A percentile compares a stretch with the other conserved stretches of the same genome.
Conservation (phyloP, 2,888 invertebrate genomes). For the Hypomecis atomaria region DNA sequence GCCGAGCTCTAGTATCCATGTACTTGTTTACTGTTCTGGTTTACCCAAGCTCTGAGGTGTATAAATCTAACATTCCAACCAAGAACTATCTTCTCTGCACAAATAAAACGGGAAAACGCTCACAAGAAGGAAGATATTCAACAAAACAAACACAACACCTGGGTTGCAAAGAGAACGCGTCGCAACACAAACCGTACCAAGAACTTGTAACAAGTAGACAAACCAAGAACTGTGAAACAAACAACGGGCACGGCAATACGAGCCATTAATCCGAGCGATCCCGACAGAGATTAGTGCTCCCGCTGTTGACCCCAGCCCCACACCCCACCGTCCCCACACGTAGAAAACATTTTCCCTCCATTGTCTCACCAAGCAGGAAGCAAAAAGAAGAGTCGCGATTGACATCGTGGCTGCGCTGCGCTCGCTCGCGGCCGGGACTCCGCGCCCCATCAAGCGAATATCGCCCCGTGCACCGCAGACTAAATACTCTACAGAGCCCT, state of each 20-base stretch:
- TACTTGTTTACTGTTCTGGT: too few relatives aligned
- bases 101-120: not conserved
- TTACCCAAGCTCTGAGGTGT: too few relatives aligned
- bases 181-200: constrained; percentile 57
- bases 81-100: not conserved
- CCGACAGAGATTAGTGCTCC: constrained; percentile 79
- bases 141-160: constrained; percentile 26
- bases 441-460: constrained; percentile 27
- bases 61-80: too few relatives aligned
- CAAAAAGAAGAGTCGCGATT: constrained; percentile 75
- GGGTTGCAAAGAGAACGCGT: constrained; percentile 44
- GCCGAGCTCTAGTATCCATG: too few relatives aligned
- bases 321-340: constrained; percentile 67
- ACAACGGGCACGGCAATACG: constrained; percentile 79
- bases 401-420: constrained; percentile 68
- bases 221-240: constrained; percentile 72
- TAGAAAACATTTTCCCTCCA: constrained; percentile 79
- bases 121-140: constrained; percentile 1
- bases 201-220: constrained; percentile 68
- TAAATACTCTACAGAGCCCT: too few relatives aligned
- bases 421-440: constrained; percentile 38
- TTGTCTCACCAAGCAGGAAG: constrained; percentile 75
- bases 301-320: constrained; percentile 73
- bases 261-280: constrained; percentile 81
- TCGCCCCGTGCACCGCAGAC: constrained; percentile 34